Percentiles rank a stretch among this genome's conserved stretches.
Conservation (phyloP, 1,140 invertebrate genomes). For the Drosophila simulans region DNA sequence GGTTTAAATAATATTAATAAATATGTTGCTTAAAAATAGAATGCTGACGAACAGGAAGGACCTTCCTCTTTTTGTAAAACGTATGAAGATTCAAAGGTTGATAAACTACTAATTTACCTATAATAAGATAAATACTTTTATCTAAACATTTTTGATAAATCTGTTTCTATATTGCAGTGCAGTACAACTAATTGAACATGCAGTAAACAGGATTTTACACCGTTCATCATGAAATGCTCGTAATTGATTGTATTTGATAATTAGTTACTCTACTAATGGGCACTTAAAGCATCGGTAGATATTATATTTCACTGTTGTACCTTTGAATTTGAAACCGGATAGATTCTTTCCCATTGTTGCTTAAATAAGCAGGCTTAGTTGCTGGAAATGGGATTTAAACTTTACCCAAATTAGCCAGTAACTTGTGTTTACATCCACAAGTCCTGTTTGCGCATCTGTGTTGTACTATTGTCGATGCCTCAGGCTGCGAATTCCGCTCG, state of each 20-base stretch:
- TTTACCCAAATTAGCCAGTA: constrained; percentile 1
- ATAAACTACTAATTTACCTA: too few relatives aligned
- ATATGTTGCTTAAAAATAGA: too few relatives aligned
- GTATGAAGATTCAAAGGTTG: too few relatives aligned
- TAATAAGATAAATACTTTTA: too few relatives aligned
- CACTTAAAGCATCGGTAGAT: not conserved
- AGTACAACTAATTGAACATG: too few relatives aligned
- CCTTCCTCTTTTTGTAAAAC: too few relatives aligned
- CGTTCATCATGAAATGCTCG: too few relatives aligned
- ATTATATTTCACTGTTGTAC: not conserved
- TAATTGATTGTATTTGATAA: not conserved
- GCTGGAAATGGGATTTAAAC: not conserved
- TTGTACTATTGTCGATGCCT: not conserved
- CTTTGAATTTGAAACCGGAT: too few relatives aligned
- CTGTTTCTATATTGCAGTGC: too few relatives aligned
- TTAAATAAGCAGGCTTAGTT: not conserved
- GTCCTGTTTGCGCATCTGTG: not conserved
- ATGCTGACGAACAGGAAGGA: too few relatives aligned
- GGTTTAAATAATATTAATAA: not conserved
- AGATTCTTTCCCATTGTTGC: not conserved
- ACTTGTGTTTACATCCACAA: constrained; percentile 5
- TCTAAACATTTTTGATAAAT: too few relatives aligned
- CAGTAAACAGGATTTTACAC: too few relatives aligned
- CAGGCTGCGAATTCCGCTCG: not conserved
- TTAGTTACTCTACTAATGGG: not conserved